phyloP scores from a whole-genome alignment of 2,888 invertebrate species.

The Drosophila pseudotalamancana region DNA sequence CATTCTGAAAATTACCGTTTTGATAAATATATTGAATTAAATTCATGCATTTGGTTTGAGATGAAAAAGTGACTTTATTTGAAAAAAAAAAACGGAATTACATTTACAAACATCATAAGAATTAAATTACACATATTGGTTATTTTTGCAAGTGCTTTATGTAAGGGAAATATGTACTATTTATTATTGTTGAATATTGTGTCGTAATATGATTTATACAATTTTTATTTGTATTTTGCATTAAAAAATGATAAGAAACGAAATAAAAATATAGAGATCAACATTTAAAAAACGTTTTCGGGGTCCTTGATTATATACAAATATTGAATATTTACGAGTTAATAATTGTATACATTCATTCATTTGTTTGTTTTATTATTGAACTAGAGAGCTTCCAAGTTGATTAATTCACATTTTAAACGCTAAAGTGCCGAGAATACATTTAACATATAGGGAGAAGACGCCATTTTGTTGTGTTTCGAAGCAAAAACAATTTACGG shows the following conservation, averaged over 20 bases:
- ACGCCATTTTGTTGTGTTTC: constrained; percentile 55
- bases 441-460: constrained; percentile 39
- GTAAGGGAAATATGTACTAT: constrained; percentile 57
- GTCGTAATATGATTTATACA: constrained; percentile 24
- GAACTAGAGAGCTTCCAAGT: constrained; percentile 77
- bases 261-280: constrained; percentile 36
- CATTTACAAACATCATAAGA: constrained; percentile 23
- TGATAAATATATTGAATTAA: no score
- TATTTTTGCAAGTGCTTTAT: constrained; percentile 62
- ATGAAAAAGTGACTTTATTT: constrained; percentile 55
- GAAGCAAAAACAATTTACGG: constrained; percentile 38
- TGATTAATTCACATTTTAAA: constrained; percentile 45
- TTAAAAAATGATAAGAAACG: constrained; percentile 4
- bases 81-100: constrained; percentile 14
- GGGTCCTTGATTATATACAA: constrained; percentile 54
- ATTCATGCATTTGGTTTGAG: constrained; percentile 55
- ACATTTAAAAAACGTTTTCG: constrained; percentile 46
- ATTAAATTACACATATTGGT: constrained; percentile 25
- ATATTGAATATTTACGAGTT: constrained; percentile 27
- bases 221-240: constrained; percentile 26
- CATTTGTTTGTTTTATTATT: constrained; percentile 46
- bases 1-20: no score
- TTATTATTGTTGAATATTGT: constrained; percentile 18
- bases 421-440: constrained; percentile 45
- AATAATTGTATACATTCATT: constrained; percentile 44